Conservation (phyloP, 2,797 vertebrate species). For the Chloroceryle inda region DNA sequence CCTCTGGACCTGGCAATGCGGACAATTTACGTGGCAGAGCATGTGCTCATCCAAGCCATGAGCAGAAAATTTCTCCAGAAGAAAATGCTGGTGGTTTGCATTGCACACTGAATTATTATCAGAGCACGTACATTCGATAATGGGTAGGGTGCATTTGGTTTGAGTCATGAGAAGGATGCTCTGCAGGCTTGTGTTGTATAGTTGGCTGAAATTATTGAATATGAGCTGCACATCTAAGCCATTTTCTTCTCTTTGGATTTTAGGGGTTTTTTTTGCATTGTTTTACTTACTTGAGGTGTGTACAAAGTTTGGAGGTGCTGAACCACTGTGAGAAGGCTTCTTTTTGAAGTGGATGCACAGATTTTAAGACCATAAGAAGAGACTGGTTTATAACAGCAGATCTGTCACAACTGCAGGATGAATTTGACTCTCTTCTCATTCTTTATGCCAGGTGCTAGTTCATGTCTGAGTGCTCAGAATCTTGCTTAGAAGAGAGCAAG, state of each 20-base stretch:
- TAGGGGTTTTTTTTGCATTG: neutral
- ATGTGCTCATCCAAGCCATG: no score
- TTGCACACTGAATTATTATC: neutral
- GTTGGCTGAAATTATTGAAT: neutral
- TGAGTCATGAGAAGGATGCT: neutral
- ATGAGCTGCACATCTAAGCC: neutral
- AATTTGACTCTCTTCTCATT: neutral
- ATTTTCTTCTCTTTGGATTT: neutral
- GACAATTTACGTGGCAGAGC: no score
- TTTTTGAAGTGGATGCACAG: neutral
- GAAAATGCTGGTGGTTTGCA: neutral
- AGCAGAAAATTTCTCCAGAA: no score
- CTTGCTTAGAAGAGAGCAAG: neutral
- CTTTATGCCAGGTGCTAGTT: neutral
- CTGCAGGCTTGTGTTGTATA: neutral
- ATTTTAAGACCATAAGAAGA: neutral
- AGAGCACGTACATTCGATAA: fast-evolving
- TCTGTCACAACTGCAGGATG: fast-evolving
- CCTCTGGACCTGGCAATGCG: no score
- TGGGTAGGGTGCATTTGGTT: neutral
- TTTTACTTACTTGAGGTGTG: neutral
- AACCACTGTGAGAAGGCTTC: neutral
- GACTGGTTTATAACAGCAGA: neutral
- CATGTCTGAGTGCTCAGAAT: neutral
- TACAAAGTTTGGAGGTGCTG: neutral